A percentile compares a stretch with the other conserved stretches of the same genome.
phyloP scores from a whole-genome alignment of 1,140 invertebrate genomes.

The Hestina assimilis region DNA sequence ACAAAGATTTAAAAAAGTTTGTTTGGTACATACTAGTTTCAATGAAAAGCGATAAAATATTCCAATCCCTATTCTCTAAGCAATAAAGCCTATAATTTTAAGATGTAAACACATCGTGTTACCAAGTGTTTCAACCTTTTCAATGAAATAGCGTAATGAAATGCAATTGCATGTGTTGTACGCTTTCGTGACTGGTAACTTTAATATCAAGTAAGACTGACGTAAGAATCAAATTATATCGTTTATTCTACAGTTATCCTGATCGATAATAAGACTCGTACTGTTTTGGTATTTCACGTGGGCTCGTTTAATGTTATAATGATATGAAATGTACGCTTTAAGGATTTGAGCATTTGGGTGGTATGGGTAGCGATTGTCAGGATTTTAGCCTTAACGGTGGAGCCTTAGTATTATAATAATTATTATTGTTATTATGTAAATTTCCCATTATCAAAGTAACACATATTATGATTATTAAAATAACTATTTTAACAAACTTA shows the following conservation, averaged over 20 bases:
- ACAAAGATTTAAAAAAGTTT: too few relatives aligned
- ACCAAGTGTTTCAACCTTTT: conserved; percentile 1
- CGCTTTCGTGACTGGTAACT: conserved; percentile 20
- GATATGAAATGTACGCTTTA: conserved; percentile 20
- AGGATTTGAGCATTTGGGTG: conserved; percentile 14
- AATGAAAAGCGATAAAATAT: neutral
- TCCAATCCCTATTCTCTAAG: neutral
- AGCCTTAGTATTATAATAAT: neutral
- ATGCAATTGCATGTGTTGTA: conserved; percentile 15
- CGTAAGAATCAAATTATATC: conserved; percentile 23
- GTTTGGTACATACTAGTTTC: too few relatives aligned
- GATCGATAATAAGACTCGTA: conserved; percentile 21
- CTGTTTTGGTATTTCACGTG: conserved; percentile 24
- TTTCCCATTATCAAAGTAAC: too few relatives aligned
- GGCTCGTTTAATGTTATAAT: conserved; percentile 28
- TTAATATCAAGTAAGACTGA: conserved; percentile 21
- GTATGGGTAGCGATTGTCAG: conserved; percentile 1
- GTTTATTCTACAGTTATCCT: conserved; percentile 20
- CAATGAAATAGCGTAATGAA: conserved; percentile 10
- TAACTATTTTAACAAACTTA: too few relatives aligned
- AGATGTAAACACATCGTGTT: neutral
- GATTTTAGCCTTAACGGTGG: neutral
- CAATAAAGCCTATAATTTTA: neutral
- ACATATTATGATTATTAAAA: too few relatives aligned
- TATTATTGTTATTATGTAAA: too few relatives aligned